Percentiles rank a stretch among this genome's conserved stretches.
Conservation (phyloP, 1,140 invertebrate genomes). For the Meloidogyne chitwoodi region DNA sequence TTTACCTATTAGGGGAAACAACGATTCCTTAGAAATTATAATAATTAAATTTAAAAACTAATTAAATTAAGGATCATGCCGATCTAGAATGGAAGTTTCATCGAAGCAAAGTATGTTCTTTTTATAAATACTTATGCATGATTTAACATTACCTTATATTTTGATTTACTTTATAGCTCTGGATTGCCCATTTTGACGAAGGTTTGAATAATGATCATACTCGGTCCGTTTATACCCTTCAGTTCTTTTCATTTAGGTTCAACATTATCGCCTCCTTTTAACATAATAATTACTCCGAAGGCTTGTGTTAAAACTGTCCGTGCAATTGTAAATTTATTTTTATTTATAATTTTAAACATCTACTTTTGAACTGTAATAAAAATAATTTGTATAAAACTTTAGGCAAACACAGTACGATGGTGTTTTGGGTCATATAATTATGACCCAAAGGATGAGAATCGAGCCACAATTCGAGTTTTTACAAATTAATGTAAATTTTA, state of each 20-base stretch:
- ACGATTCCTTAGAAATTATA: no score
- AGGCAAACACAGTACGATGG: constrained; percentile 47
- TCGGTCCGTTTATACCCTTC: neutral
- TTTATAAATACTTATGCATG: no score
- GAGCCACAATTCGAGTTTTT: constrained; percentile 54
- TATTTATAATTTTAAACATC: neutral
- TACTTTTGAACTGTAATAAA: no score
- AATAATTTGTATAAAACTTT: no score
- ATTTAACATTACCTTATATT: no score
- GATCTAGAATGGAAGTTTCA: constrained; percentile 68
- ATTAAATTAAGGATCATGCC: constrained; percentile 62
- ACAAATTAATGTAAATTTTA: neutral
- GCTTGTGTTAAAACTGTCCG: constrained; percentile 62
- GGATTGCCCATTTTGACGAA: constrained; percentile 66
- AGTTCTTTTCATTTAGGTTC: constrained; percentile 63
- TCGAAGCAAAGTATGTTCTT: constrained; percentile 61
- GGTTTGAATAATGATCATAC: neutral
- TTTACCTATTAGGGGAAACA: neutral
- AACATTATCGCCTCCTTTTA: constrained; percentile 66
- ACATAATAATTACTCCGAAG: constrained; percentile 66
- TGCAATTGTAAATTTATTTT: constrained; percentile 25
- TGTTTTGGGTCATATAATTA: constrained; percentile 52
- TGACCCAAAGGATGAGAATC: constrained; percentile 36
- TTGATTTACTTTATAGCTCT: constrained; percentile 61
- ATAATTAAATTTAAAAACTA: no score